These are phyloP conservation scores for Campaea margaritaria DNA, from an alignment of 2,888 invertebrate species.

Conservation along the genomic window DNA sequence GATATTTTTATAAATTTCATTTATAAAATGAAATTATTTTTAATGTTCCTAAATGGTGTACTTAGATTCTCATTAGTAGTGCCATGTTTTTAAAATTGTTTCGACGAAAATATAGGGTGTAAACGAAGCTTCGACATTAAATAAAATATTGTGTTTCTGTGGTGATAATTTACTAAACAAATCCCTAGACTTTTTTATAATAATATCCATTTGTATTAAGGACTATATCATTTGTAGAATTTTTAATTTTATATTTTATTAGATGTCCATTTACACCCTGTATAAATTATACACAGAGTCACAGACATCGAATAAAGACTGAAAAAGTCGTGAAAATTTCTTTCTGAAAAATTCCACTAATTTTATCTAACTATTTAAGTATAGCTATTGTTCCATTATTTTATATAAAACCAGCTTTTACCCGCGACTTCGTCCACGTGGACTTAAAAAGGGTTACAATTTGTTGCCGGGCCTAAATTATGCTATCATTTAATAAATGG, in stretches of 20 bases:
- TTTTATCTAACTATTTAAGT: neutral
- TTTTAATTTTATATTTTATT: neutral
- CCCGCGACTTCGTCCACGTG: no score
- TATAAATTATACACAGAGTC: slow-evolving; percentile 52
- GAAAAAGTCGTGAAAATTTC: slow-evolving; percentile 57
- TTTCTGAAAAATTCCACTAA: slow-evolving; percentile 6
- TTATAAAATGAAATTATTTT: slow-evolving; percentile 59
- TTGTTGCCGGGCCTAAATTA: no score
- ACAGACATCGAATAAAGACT: slow-evolving; percentile 78
- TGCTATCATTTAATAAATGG: no score
- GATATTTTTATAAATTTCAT: slow-evolving; percentile 59
- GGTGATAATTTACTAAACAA: neutral
- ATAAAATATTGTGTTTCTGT: neutral
- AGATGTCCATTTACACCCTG: neutral
- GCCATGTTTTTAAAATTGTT: slow-evolving; percentile 69
- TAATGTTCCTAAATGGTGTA: slow-evolving; percentile 71
- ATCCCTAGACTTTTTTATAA: no score
- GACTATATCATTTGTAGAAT: no score
- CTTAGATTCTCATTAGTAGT: slow-evolving; percentile 66
- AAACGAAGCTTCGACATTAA: neutral
- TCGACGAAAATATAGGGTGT: slow-evolving; percentile 3
- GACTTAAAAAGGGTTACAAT: no score
- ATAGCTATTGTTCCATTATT: neutral
- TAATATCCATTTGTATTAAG: no score
- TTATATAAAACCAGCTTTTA: no score